Evolutionary conservation across 2,888 invertebrate genomes (phyloP), one percentile per base, ranked within the genome.

Genomic region (Drosophila kambysellisi): DNA sequence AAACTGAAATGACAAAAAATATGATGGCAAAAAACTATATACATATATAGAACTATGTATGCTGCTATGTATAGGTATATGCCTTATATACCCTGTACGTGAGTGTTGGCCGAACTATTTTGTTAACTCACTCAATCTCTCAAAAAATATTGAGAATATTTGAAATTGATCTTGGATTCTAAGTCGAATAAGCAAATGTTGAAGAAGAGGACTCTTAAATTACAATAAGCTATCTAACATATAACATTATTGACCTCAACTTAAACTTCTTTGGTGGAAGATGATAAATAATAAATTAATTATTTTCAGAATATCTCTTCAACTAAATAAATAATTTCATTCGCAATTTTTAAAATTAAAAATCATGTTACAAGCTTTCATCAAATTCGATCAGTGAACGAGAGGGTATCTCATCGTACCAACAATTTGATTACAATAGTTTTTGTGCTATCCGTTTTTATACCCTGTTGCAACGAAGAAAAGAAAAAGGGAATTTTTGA

Each of bases 1-100:
- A 71, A 79, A 66, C 75, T 71, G 57, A 79, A 75, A 69, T 75
- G 75, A 66, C 67, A 75, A 66, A 67, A 52, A 51, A 76, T 58
- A 43, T 59, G n/a, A 65, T 51, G 20, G 54, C n/a, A 51, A 63
- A 66, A 53, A 57, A 62, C 12, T 20, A 15, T 20, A 15, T 20
- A 15, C 15, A 15, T 9, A 52, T 46, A 73, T 25, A 60, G n/a
- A 62, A 65, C 65, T 74, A 63, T 74, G 66, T 25, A 25, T 2
- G 61, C 66, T 46, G 62, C n/a, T 39, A 4, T 39, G 29, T 41
- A 17, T 11, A 30, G 11, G 32, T 41, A 50, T 17, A 29, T 29
- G 5, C 9, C 41, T 25, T 5, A 62, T 17, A 58, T 77, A 70
- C 50, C 62, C 63, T 60, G 52, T 32, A 25, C 46, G 29, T 32